Evolutionary conservation across 2,888 invertebrate species (phyloP), one percentile per base, ranked within the genome.

Genomic region (Stenichneumon culpator): DNA sequence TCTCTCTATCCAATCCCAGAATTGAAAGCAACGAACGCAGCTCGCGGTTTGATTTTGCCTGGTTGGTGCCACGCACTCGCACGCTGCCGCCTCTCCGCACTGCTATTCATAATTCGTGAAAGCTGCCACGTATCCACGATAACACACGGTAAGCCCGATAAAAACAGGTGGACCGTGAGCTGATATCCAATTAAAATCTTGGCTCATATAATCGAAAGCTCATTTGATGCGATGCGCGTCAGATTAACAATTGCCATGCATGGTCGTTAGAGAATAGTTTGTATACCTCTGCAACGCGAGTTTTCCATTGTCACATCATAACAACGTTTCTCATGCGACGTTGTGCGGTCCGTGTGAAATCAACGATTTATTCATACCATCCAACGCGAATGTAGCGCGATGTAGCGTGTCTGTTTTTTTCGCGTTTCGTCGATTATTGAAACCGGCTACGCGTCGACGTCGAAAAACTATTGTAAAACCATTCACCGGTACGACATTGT

Each of bases 121-220:
- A 72, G 52, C 54, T 57, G 39, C 52, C 54, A 22, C 22, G 54
- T 72, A 57, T 57, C 36, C 54, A 28, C 65, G 79, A 70, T 60
- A 63, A 63, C 36, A 63, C 50, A 50, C 47, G 50, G 22, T n/a
- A 19, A 72, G 36, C 50, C 39, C 16, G 57, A 16, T 78, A 11
- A 39, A 44, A 36, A 36, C 50, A 32, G 67, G n/a, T 14, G 22
- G 11, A 19, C 50, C 50, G 68, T 16, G 36, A 60, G 69, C 19
- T 44, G 28, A 54, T 44, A 57, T 70, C 70, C 72, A 54, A 67
- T 82, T 72, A 63, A 50, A 75, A 65, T 75, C 32, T 65, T 65
- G 32, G 6, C 65, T 32, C 44, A 25, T 32, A 22, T 67, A 39
- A 67, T 67, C 60, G 69, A 70, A 79, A 79, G 63, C 65, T 65